Conservation (phyloP, 2,888 invertebrate genomes). For the Carabus problematicus region DNA sequence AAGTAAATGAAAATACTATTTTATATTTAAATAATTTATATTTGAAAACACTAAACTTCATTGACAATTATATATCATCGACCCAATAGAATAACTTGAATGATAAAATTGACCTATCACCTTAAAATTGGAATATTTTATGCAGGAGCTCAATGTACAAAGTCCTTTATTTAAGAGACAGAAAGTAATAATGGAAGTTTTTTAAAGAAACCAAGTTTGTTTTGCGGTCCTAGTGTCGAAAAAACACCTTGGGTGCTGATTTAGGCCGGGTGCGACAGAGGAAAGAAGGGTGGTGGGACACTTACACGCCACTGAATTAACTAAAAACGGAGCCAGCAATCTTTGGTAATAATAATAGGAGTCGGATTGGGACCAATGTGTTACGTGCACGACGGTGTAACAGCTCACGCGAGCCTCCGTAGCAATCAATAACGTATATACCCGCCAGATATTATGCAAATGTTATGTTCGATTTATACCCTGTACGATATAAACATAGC, state of each 20-base stretch:
- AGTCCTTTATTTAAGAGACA: too few relatives aligned
- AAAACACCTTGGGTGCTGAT: background rate
- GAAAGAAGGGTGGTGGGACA: background rate
- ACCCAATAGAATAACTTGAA: too few relatives aligned
- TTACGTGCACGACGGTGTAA: slow-evolving; percentile 31
- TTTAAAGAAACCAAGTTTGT: background rate
- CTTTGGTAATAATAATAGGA: slow-evolving; percentile 35
- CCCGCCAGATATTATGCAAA: slow-evolving; percentile 48
- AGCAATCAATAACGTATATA: slow-evolving; percentile 27
- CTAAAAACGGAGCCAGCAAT: slow-evolving; percentile 29
- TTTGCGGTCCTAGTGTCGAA: background rate
- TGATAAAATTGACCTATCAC: too few relatives aligned
- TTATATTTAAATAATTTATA: too few relatives aligned
- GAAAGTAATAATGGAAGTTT: too few relatives aligned
- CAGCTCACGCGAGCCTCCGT: slow-evolving; percentile 22
- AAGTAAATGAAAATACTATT: too few relatives aligned
- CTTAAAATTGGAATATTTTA: too few relatives aligned
- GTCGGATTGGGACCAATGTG: slow-evolving; percentile 26
- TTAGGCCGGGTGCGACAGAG: background rate
- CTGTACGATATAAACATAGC: slow-evolving; percentile 46
- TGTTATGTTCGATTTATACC: slow-evolving; percentile 48
- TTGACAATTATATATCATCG: too few relatives aligned
- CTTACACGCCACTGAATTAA: slow-evolving; percentile 20
- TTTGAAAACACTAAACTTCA: too few relatives aligned
- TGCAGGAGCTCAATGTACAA: too few relatives aligned